These are phyloP conservation scores for Echinometra lucunter DNA, from an alignment of 53 echinoderm and acorn worm species.

Conservation along the genomic window DNA sequence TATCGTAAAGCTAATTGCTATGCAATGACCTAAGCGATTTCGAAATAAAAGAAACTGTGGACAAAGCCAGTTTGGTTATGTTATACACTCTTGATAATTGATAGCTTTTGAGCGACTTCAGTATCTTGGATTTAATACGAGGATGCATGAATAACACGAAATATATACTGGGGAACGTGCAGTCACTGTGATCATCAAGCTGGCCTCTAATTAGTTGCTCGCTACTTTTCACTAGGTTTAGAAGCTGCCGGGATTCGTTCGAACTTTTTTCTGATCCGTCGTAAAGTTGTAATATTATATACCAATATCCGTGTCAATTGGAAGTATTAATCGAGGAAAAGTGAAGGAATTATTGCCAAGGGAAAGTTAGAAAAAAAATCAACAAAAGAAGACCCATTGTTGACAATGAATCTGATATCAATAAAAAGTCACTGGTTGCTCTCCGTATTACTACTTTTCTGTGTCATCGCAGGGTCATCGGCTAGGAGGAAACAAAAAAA, in stretches of 20 bases:
- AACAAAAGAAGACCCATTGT: neutral
- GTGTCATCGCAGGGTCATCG: constrained; percentile 43
- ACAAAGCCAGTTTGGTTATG: neutral
- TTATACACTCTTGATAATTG: neutral
- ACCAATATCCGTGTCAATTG: neutral
- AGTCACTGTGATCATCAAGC: neutral
- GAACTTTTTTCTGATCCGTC: neutral
- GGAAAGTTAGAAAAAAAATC: neutral
- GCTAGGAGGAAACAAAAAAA: constrained; percentile 30
- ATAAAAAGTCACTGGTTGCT: neutral
- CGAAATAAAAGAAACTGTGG: neutral
- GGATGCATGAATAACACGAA: too few species aligned
- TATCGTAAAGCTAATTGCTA: too few species aligned
- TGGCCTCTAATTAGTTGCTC: neutral
- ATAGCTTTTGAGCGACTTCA: neutral
- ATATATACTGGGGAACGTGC: too few species aligned
- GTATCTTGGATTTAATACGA: too few species aligned
- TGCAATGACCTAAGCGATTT: neutral
- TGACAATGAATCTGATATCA: constrained; percentile 3
- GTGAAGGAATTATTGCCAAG: neutral
- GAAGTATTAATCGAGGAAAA: neutral
- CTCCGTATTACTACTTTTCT: neutral
- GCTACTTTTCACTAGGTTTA: neutral
- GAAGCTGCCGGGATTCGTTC: neutral
- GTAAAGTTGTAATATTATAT: neutral